A percentile compares a stretch with the other conserved stretches of the same genome.
Conservation (phyloP, 2,888 invertebrate species). For the Archips xylosteana region DNA sequence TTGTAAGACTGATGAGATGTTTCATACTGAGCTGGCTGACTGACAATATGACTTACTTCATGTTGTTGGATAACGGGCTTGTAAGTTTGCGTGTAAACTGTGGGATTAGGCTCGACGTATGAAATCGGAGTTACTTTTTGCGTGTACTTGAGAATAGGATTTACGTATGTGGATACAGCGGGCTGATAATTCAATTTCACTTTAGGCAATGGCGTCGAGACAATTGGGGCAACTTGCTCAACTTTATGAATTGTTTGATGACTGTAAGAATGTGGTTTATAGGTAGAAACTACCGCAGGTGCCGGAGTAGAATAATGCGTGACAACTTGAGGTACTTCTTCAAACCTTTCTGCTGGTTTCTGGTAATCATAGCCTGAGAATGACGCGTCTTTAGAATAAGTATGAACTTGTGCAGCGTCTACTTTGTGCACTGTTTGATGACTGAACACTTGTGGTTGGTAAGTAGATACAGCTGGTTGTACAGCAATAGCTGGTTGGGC, state of each 20-base stretch:
- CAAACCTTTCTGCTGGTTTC: constrained; percentile 58
- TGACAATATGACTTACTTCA: constrained; percentile 60
- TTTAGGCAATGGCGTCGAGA: constrained; percentile 61
- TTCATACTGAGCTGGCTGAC: constrained; percentile 62
- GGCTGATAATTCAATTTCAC: constrained; percentile 60
- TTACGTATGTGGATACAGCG: constrained; percentile 64
- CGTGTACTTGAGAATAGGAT: constrained; percentile 68
- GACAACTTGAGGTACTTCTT: constrained; percentile 52
- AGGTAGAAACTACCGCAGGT: constrained; percentile 60
- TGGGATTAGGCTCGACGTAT: constrained; percentile 64
- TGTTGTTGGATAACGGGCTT: constrained; percentile 67
- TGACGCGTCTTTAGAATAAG: constrained; percentile 54
- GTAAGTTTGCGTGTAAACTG: constrained; percentile 67
- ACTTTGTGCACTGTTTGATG: constrained; percentile 70
- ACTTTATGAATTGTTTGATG: constrained; percentile 73
- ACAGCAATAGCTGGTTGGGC: constrained; percentile 51
- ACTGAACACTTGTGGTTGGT: constrained; percentile 63
- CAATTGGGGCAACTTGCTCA: constrained; percentile 60
- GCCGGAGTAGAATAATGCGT: constrained; percentile 60
- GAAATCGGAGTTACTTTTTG: constrained; percentile 64
- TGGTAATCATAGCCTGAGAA: constrained; percentile 52
- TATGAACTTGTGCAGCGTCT: constrained; percentile 62
- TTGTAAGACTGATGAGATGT: constrained; percentile 55
- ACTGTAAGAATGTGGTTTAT: constrained; percentile 67
- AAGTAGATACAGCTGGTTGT: constrained; percentile 60